Base-by-base conservation (phyloP, 2,797 vertebrate species). In the Eremophila alpestris region DNA sequence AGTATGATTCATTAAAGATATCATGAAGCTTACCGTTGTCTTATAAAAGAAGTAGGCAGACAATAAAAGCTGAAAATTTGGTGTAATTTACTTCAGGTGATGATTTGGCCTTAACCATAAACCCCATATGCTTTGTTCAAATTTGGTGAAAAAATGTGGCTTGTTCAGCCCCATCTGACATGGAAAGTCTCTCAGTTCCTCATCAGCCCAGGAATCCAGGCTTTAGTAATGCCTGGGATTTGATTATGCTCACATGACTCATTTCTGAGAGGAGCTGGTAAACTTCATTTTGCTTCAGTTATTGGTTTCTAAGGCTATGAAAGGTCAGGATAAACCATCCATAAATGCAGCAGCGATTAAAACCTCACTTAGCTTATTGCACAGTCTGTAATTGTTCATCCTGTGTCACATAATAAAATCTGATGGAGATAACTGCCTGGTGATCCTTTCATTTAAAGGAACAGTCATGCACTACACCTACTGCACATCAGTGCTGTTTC, bases 281-380 rank as follows among this genome's bases (percentile, higher is more conserved):
- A 96, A 96, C 94, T 96, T 95, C 6, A 9, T 95, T 97, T 96
- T 96, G 90, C 85, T 97, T 90, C 95, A 95, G 83, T 97, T 96
- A 95, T 96, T 96, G 93, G 92, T 94, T 97, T 97, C 93, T 92
- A 91, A 96, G 96, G 83, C 96, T 89, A 83, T 49, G 78, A 95
- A 96, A 97, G 96, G 94, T 96, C 95, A 96, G 93, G 81, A 96
- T 90, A 97, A 97, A 94, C 96, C 90, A 89, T 90, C 95, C 91
- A 96, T 95, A 96, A 97, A 93, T 63, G 83, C 84, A 7, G 64
- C 76, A 78, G 88, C 4, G 16, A 97, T 95, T 95, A 94, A 96
- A 94, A 95, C 94, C 87, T 95, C 93, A 94, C 96, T 96, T 94
- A 97, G 93, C 90, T 97, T 95, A 96, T 97, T 97, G 91, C 79